Conservation (phyloP, 2,888 invertebrate species). For the Sinotaia quadrata region DNA sequence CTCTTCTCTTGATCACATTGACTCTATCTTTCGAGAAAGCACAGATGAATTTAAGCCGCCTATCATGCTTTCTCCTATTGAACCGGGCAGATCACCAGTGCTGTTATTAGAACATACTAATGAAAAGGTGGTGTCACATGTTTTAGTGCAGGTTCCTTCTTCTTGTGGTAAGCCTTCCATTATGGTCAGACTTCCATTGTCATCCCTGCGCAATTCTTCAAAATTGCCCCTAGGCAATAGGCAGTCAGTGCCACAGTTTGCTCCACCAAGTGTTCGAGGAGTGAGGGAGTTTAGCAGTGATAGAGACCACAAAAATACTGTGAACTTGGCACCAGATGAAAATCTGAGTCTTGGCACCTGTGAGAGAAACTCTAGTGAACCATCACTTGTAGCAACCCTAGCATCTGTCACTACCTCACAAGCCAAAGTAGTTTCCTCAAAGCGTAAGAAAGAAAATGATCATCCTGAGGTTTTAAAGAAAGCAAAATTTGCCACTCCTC, state of each 20-base stretch:
- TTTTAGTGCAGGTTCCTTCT: neutral
- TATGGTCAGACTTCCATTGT: slow-evolving; percentile 2
- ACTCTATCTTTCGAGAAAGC: slow-evolving; percentile 13
- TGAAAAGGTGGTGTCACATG: neutral
- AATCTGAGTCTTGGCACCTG: too few species aligned
- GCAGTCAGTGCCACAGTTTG: too few species aligned
- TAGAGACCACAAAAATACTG: too few species aligned
- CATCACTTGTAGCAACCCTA: too few species aligned
- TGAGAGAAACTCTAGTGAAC: too few species aligned
- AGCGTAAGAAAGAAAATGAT: neutral
- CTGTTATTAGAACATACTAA: neutral
- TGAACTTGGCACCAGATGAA: too few species aligned
- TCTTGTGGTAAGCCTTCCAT: slow-evolving; percentile 25
- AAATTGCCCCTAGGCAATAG: neutral
- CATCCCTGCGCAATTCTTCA: neutral
- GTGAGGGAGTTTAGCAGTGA: too few species aligned
- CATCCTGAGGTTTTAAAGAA: neutral
- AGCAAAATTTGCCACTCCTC: neutral
- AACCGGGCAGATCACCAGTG: slow-evolving; percentile 7
- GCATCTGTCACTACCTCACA: neutral
- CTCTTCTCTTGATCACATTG: slow-evolving; percentile 3
- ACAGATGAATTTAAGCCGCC: slow-evolving; percentile 26
- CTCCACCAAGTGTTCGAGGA: too few species aligned
- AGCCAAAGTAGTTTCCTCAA: neutral
- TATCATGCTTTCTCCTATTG: slow-evolving; percentile 27